These are phyloP conservation scores for Brevipalpus yothersi DNA, from an alignment of 1,140 invertebrate species.

Conservation along the genomic window DNA sequence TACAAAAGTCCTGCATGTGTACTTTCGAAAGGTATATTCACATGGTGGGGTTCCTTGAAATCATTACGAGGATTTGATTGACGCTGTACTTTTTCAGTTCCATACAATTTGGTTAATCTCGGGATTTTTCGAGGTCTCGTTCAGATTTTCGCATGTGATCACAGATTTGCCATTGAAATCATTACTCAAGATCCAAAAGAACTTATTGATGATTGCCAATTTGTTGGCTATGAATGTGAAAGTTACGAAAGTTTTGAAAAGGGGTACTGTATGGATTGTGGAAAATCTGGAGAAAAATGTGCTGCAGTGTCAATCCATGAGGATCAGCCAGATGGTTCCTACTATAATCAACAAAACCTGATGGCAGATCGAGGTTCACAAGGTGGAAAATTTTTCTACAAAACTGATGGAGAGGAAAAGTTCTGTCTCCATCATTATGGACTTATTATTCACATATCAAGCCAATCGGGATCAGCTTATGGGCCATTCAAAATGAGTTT, in stretches of 20 bases:
- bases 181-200: background rate
- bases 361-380: background rate
- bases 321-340: background rate
- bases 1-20: slow-evolving; percentile 61
- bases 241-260: slow-evolving; percentile 12
- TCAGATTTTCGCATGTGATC: background rate
- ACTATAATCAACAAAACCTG: background rate
- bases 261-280: slow-evolving; percentile 11
- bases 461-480: background rate
- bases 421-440: background rate
- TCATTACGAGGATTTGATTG: too few species aligned
- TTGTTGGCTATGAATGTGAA: too few species aligned
- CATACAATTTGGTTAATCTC: too few species aligned
- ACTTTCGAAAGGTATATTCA: too few species aligned
- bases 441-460: background rate
- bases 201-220: slow-evolving; percentile 20
- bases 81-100: background rate
- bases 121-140: background rate
- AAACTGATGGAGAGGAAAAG: background rate
- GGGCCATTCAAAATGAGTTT: background rate
- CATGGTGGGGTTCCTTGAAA: too few species aligned
- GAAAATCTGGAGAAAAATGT: background rate
- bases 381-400: background rate
- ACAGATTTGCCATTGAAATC: background rate
- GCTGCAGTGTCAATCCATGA: background rate